These are phyloP conservation scores for Sebastes schlegelii DNA, from an alignment of 2,113 vertebrate genomes.

Conservation along the genomic window DNA sequence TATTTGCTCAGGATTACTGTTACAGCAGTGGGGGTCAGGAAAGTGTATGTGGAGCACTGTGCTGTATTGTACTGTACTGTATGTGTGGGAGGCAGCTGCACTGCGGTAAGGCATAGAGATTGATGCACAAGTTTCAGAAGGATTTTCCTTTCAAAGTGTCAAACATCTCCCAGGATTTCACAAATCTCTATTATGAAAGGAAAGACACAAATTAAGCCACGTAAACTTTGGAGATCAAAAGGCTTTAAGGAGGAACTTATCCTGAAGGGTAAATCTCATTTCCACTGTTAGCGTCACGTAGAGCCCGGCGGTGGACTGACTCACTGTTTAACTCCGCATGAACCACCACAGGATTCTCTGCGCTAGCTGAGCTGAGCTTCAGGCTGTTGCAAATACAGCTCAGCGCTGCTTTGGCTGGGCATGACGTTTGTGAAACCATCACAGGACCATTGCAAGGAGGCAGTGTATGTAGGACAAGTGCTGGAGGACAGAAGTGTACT, in stretches of 20 bases:
- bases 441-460: background rate
- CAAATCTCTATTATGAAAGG: background rate
- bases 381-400: background rate
- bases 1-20: conserved; percentile 39
- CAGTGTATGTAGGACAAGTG: background rate
- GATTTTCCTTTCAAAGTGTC: conserved; percentile 17
- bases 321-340: conserved; percentile 2
- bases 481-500: background rate
- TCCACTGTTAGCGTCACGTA: background rate
- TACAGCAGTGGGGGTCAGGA: conserved; percentile 1
- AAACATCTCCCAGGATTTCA: conserved; percentile 10
- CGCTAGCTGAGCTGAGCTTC: background rate
- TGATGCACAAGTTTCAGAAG: conserved; percentile 8
- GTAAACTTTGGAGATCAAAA: background rate
- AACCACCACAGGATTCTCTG: background rate
- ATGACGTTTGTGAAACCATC: background rate
- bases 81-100: conserved; percentile 24
- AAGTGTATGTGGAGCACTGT: background rate
- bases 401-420: background rate
- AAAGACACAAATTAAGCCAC: background rate
- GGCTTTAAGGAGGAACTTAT: background rate
- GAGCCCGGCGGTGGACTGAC: background rate
- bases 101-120: background rate
- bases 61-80: conserved; percentile 2
- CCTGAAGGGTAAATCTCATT: background rate